phyloP scores from a whole-genome alignment of 2,113 vertebrate genomes.

The Taurulus bubalis region DNA sequence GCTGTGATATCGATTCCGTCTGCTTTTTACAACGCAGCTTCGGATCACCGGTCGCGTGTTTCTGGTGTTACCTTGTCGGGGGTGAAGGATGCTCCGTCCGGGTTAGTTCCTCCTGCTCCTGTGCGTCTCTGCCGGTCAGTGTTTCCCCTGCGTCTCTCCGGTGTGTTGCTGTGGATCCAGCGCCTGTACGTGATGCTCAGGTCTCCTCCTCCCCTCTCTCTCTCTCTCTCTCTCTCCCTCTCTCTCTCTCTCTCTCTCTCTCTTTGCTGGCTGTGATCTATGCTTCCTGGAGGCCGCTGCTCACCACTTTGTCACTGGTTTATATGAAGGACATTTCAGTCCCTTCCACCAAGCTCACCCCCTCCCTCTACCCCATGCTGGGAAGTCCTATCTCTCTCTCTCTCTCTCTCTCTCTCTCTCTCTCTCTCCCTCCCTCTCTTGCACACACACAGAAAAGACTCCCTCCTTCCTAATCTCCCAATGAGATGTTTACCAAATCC shows the following conservation, averaged over 20 bases:
- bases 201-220: constrained; percentile 15
- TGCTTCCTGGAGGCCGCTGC: constrained; percentile 56
- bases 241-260: neutral
- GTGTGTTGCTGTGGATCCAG: constrained; percentile 37
- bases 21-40: too few species aligned
- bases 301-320: constrained; percentile 74
- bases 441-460: constrained; percentile 34
- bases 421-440: constrained; percentile 4
- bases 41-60: neutral
- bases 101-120: constrained; percentile 16
- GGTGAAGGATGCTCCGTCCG: constrained; percentile 43
- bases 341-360: constrained; percentile 58
- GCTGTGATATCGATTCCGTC: neutral
- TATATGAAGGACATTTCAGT: constrained; percentile 81
- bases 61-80: constrained; percentile 49
- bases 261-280: constrained; percentile 61
- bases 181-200: constrained; percentile 32
- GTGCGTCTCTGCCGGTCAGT: neutral
- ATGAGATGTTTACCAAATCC: constrained; percentile 76
- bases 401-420: constrained; percentile 31
- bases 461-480: constrained; percentile 70
- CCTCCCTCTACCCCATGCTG: constrained; percentile 64
- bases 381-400: constrained; percentile 42
- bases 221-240: neutral
- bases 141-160: constrained; percentile 23